Evolutionary conservation across 1,140 invertebrate species (phyloP).

Genomic region (Bilobella aurantiaca): DNA sequence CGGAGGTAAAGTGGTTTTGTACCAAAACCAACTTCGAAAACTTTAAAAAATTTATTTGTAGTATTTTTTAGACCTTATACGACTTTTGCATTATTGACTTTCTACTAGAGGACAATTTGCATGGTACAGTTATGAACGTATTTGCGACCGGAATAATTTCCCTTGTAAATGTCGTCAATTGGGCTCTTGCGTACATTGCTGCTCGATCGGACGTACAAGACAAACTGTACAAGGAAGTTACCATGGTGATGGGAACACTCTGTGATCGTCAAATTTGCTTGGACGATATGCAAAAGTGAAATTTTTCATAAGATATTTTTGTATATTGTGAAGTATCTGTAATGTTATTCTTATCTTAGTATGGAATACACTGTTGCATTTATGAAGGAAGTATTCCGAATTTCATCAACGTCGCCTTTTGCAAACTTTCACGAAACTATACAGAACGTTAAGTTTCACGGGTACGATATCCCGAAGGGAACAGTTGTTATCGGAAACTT

Average conservation of each 20-base stretch:
- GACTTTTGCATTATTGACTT: background rate
- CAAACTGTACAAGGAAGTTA: background rate
- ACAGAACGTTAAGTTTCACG: constrained; percentile 31
- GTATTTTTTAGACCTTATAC: too few species aligned
- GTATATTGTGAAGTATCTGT: background rate
- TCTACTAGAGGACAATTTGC: background rate
- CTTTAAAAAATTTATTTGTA: too few species aligned
- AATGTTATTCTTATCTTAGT: constrained; percentile 6
- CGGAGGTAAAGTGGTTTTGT: too few species aligned
- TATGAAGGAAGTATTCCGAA: constrained; percentile 31
- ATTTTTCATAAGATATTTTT: background rate
- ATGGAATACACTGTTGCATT: constrained; percentile 37
- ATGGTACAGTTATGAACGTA: background rate
- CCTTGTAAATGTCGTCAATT: background rate
- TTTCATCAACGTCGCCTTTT: constrained; percentile 22
- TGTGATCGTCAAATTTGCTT: background rate
- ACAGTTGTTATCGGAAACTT: constrained; percentile 38
- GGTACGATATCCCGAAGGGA: constrained; percentile 39
- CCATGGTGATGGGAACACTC: background rate
- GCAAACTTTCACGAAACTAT: constrained; percentile 18
- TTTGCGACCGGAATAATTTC: background rate
- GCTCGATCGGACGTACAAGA: background rate
- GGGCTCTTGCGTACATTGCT: background rate
- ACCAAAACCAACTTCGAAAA: too few species aligned
- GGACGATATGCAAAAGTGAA: background rate